Evolutionary conservation across 2,888 invertebrate species (phyloP), one percentile per base, ranked within the genome.

Genomic region (Phoronis australis): DNA sequence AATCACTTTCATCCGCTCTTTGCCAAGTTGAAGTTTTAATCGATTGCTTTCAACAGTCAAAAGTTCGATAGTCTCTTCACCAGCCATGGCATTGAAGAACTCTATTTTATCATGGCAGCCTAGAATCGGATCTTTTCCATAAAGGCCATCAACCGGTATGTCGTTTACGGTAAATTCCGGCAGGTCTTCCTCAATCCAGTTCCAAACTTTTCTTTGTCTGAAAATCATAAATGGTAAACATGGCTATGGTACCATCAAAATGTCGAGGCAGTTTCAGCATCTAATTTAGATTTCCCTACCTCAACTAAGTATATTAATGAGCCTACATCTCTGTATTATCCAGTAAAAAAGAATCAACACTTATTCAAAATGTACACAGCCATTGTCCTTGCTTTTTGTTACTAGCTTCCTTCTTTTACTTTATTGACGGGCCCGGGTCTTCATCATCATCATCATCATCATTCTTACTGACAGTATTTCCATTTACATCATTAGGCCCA

Each of bases 111-210:
- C 18, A 15, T 15, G 3, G 4, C 20, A n/a, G n/a, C 15, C 23
- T 15, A 22, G 4, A 3, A 23, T 37, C 37, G 22, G 25, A 2
- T 21, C 9, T 27, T n/a, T 41, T 4, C 35, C 21, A 22, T 4
- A 2, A 18, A 45, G 26, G 2, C 4, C 5, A n/a, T 37, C 37
- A 2, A 9, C 20, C 2, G 45, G 37, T 5, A 22, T 40, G 12
- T 22, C 40, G 20, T 40, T n/a, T n/a, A n/a, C n/a, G n/a, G n/a
- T n/a, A n/a, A n/a, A 23, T 40, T 40, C 40, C 6, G 40, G 40
- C 2, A 4, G 20, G 6, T 40, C 40, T 20, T 40, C 23, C 20
- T 40, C 23, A 3, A 40, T 23, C 3, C 40, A 40, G 21, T 40
- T 21, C 40, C 40, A 40, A 2, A 6, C 23, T 5, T 5, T 5